These are phyloP conservation scores for Labeo calbasu DNA, from an alignment of 2,797 vertebrate species.

Conservation along the genomic window DNA sequence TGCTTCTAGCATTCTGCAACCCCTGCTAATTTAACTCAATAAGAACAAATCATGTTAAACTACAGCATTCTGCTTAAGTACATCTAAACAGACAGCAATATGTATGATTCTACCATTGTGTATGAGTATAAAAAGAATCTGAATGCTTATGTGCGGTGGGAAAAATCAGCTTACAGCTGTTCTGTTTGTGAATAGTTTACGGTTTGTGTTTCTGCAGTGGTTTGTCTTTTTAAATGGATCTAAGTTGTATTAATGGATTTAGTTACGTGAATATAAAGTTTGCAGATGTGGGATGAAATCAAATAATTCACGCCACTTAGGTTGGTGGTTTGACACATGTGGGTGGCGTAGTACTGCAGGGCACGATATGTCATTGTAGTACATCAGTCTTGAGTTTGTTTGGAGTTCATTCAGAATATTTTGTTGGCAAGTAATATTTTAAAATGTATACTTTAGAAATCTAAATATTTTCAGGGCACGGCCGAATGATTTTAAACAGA, in stretches of 20 bases:
- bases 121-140: background rate
- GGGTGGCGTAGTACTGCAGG: background rate
- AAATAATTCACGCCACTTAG: background rate
- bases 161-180: slow-evolving; percentile 3
- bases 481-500: slow-evolving; percentile 31
- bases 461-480: slow-evolving; percentile 10
- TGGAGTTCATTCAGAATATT: slow-evolving; percentile 13
- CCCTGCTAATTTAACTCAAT: slow-evolving; percentile 9
- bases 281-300: background rate
- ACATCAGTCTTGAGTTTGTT: slow-evolving; percentile 17
- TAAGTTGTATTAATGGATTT: background rate
- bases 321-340: slow-evolving; percentile 5
- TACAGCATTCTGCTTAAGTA: background rate
- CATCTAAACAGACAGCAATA: background rate
- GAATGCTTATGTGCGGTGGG: background rate
- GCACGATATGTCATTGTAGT: background rate
- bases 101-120: background rate
- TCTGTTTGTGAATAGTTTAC: background rate
- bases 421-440: slow-evolving; percentile 26
- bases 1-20: slow-evolving; percentile 13
- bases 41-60: slow-evolving; percentile 1
- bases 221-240: slow-evolving; percentile 1
- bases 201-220: background rate
- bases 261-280: background rate
- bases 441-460: slow-evolving; percentile 12